phyloP scores from a whole-genome alignment of 2,113 vertebrate species.

The Taxidea taxus region DNA sequence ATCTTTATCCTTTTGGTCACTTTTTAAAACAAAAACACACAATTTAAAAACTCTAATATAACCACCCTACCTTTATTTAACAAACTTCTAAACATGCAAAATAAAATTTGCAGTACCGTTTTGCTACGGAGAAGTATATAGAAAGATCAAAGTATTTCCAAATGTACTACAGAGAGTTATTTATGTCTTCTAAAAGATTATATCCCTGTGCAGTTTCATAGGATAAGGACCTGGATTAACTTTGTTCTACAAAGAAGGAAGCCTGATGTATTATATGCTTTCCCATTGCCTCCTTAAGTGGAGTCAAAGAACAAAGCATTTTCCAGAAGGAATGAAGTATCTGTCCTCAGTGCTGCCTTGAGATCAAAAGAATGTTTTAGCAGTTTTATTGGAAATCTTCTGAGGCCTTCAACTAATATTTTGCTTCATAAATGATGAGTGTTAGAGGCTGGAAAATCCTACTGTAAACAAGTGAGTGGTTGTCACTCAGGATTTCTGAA shows the following conservation, averaged over 20 bases:
- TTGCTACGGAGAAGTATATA: neutral
- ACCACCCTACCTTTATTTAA: neutral
- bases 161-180: constrained; percentile 2
- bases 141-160: constrained; percentile 64
- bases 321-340: constrained; percentile 57
- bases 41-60: neutral
- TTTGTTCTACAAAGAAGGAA: constrained; percentile 37
- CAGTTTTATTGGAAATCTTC: constrained; percentile 56
- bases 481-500: neutral
- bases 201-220: neutral
- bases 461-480: neutral
- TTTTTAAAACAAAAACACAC: neutral
- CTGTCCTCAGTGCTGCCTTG: constrained; percentile 45
- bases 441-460: neutral
- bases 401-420: constrained; percentile 42
- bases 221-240: constrained; percentile 19
- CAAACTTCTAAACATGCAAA: neutral
- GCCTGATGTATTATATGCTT: neutral
- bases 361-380: constrained; percentile 68
- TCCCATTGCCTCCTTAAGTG: constrained; percentile 37
- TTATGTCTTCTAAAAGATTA: constrained; percentile 56
- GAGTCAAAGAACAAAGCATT: constrained; percentile 58
- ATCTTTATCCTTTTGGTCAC: neutral
- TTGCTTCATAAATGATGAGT: constrained; percentile 19
- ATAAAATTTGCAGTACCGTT: neutral